These are phyloP conservation scores for Adoxophyes honmai DNA, from an alignment of 1,140 invertebrate genomes.

Conservation along the genomic window DNA sequence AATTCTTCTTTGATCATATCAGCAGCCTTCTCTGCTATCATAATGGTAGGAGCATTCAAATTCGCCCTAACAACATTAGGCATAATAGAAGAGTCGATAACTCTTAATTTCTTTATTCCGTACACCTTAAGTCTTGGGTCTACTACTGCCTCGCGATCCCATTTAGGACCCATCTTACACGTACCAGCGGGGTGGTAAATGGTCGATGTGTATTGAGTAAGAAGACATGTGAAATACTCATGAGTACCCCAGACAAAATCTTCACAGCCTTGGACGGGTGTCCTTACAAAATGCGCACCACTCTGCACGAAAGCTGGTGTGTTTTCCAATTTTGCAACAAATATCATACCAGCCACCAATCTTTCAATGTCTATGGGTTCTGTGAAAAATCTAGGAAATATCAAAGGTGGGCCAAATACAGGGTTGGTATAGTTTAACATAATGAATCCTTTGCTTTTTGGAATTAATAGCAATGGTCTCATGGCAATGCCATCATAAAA, in stretches of 20 bases:
- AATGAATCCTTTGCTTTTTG: constrained; percentile 85
- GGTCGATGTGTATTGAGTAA: constrained; percentile 82
- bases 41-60: constrained; percentile 79
- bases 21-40: constrained; percentile 81
- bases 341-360: constrained; percentile 79
- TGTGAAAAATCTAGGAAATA: constrained; percentile 88
- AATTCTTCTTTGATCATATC: constrained; percentile 80
- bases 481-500: constrained; percentile 73
- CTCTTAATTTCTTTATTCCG: constrained; percentile 83
- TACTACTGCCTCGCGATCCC: constrained; percentile 84
- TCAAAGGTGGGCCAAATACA: constrained; percentile 83
- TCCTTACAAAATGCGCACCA: constrained; percentile 77
- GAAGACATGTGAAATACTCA: constrained; percentile 83
- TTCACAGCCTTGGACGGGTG: constrained; percentile 80
- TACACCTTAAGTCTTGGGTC: constrained; percentile 83
- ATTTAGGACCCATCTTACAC: constrained; percentile 88
- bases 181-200: constrained; percentile 90
- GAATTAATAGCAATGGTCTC: constrained; percentile 81
- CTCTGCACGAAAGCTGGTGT: constrained; percentile 79
- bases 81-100: constrained; percentile 87
- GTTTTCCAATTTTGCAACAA: constrained; percentile 76
- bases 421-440: constrained; percentile 83
- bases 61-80: constrained; percentile 80
- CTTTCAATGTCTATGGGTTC: constrained; percentile 80
- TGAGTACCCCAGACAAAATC: constrained; percentile 79